phyloP scores from a whole-genome alignment of 2,888 invertebrate genomes.

The Papilio protenor region DNA sequence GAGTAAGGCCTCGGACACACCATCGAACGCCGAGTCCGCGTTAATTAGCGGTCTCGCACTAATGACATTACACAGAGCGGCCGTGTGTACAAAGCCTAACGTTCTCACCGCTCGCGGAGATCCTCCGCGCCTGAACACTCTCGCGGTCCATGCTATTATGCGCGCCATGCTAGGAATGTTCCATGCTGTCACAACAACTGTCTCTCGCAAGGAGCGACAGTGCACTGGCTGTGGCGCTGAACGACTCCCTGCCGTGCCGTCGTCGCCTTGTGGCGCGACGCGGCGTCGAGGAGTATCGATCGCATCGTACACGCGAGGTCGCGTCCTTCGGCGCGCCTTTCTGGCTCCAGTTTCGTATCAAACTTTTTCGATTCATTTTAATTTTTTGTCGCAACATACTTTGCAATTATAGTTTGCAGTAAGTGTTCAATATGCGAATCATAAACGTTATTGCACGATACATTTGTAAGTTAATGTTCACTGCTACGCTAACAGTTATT shows the following conservation, averaged over 20 bases:
- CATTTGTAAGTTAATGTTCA: slow-evolving; percentile 2
- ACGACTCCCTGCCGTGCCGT: slow-evolving; percentile 56
- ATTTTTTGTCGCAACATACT: slow-evolving; percentile 3
- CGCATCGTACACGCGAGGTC: slow-evolving; percentile 78
- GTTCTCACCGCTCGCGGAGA: slow-evolving; percentile 82
- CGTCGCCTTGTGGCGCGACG: slow-evolving; percentile 51
- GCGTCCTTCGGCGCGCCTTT: slow-evolving; percentile 83
- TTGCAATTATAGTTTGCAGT: too few relatives aligned
- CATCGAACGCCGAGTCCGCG: slow-evolving; percentile 15
- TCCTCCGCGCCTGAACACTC: slow-evolving; percentile 78
- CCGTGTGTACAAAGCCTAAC: slow-evolving; percentile 51
- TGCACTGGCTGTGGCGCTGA: slow-evolving; percentile 61
- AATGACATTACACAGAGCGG: neutral
- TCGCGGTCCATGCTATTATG: slow-evolving; percentile 74
- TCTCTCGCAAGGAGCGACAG: slow-evolving; percentile 71
- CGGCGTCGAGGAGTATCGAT: slow-evolving; percentile 76
- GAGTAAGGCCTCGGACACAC: slow-evolving; percentile 28
- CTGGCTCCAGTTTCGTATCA: slow-evolving; percentile 56
- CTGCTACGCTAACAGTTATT: slow-evolving; percentile 9
- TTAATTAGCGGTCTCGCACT: slow-evolving; percentile 20
- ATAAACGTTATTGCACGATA: neutral
- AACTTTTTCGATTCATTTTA: slow-evolving; percentile 13
- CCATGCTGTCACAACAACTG: slow-evolving; percentile 59
- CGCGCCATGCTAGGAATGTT: slow-evolving; percentile 63
- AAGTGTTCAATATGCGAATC: neutral